A percentile compares a stretch with the other conserved stretches of the same genome.
These are phyloP conservation scores for Triplophysa dalaica DNA, from an alignment of 2,113 vertebrate species.

Conservation along the genomic window DNA sequence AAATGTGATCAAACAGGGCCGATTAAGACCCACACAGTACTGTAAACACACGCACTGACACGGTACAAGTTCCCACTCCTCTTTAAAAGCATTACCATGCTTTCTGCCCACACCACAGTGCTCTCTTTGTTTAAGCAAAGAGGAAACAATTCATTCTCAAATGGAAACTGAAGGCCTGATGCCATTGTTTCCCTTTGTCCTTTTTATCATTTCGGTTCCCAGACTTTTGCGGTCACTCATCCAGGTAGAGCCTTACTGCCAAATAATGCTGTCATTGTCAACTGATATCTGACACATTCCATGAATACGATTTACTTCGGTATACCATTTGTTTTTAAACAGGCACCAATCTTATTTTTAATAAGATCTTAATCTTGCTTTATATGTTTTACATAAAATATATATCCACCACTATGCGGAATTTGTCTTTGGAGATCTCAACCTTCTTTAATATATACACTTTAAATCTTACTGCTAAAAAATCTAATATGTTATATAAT, in stretches of 20 bases:
- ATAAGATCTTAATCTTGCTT: too few relatives aligned
- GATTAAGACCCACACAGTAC: constrained; percentile 14
- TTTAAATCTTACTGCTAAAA: too few relatives aligned
- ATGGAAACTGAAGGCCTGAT: background rate
- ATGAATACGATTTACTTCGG: too few relatives aligned
- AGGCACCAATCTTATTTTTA: too few relatives aligned
- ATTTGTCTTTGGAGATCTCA: too few relatives aligned
- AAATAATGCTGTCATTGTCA: background rate
- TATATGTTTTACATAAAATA: too few relatives aligned
- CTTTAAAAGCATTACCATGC: constrained; percentile 4
- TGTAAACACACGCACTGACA: background rate
- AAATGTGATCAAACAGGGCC: constrained; percentile 16
- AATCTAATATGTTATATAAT: too few relatives aligned
- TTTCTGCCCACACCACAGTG: constrained; percentile 28
- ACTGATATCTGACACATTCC: background rate
- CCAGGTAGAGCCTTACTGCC: background rate
- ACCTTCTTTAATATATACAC: too few relatives aligned
- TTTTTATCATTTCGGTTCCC: background rate
- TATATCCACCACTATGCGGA: too few relatives aligned
- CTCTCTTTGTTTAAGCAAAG: constrained; percentile 3
- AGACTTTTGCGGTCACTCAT: constrained; percentile 9
- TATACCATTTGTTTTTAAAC: too few relatives aligned
- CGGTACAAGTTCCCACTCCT: background rate
- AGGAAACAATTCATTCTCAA: constrained; percentile 13
- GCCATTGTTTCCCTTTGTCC: background rate